Percentiles rank a stretch among this genome's conserved stretches.
Conservation (phyloP, 2,113 vertebrate species). For the Apus apus region DNA sequence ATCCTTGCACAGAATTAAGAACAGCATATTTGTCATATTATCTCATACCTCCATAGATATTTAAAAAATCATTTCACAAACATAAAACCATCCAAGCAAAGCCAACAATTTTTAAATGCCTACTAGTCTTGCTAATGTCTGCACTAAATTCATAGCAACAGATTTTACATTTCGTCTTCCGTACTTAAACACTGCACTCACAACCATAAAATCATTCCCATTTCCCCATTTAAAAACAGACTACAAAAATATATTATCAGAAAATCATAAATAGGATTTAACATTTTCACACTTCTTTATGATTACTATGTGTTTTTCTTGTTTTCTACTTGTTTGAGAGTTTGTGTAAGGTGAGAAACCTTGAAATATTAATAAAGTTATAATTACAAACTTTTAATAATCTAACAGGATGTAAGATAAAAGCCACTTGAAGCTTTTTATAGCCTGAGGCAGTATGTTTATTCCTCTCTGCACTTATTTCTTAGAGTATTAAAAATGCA, state of each 20-base stretch:
- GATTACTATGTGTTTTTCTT: neutral
- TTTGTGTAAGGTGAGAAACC: neutral
- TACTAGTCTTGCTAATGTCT: neutral
- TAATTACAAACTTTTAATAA: constrained; percentile 54
- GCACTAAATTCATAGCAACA: neutral
- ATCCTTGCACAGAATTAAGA: constrained; percentile 26
- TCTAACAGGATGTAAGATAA: constrained; percentile 38
- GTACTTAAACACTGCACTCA: neutral
- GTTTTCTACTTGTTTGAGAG: neutral
- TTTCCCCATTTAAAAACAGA: neutral
- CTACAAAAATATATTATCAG: neutral
- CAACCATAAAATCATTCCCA: neutral
- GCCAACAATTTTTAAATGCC: neutral
- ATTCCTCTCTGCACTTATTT: constrained; percentile 19
- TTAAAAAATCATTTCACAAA: constrained; percentile 40
- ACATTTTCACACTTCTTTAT: constrained; percentile 15
- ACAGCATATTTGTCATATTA: neutral
- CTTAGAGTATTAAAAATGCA: constrained; percentile 53
- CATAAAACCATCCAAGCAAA: constrained; percentile 3
- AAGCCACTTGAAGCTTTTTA: constrained; percentile 40
- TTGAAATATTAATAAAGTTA: constrained; percentile 34
- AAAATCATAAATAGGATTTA: neutral
- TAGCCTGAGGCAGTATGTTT: constrained; percentile 31
- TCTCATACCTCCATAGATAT: neutral
- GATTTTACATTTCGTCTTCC: neutral